Conservation (phyloP, 2,113 vertebrate genomes). For the Amblyornis subalaris region DNA sequence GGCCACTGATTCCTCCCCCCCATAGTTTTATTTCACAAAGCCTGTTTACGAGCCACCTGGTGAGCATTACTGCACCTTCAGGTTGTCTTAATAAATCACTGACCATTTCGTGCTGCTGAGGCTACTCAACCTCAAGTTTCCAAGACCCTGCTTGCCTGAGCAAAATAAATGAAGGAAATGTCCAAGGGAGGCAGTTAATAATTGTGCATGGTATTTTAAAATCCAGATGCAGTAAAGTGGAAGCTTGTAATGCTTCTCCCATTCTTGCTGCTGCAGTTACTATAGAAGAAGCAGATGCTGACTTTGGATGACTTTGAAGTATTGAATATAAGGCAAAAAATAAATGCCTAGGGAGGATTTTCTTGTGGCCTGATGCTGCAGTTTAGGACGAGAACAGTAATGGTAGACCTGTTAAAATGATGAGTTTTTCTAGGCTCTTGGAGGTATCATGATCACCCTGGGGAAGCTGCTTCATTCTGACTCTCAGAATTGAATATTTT, state of each 20-base stretch:
- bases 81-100: conserved; percentile 54
- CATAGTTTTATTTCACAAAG: background rate
- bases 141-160: background rate
- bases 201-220: background rate
- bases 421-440: background rate
- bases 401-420: background rate
- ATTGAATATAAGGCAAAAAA: background rate
- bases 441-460: background rate
- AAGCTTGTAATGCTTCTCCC: background rate
- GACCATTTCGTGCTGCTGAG: conserved; percentile 13
- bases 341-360: background rate
- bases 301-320: background rate
- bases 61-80: conserved; percentile 23
- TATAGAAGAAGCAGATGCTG: conserved; percentile 7
- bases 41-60: conserved; percentile 42
- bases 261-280: conserved; percentile 15
- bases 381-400: background rate
- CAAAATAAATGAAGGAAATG: conserved; percentile 36
- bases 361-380: background rate
- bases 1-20: background rate
- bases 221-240: background rate
- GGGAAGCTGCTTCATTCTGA: background rate
- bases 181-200: background rate
- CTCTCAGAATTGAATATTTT: background rate
- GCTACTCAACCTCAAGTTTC: background rate